A percentile compares a stretch with the other conserved stretches of the same genome.
Conservation (phyloP, 2,113 vertebrate species). For the Corythaeola cristata region DNA sequence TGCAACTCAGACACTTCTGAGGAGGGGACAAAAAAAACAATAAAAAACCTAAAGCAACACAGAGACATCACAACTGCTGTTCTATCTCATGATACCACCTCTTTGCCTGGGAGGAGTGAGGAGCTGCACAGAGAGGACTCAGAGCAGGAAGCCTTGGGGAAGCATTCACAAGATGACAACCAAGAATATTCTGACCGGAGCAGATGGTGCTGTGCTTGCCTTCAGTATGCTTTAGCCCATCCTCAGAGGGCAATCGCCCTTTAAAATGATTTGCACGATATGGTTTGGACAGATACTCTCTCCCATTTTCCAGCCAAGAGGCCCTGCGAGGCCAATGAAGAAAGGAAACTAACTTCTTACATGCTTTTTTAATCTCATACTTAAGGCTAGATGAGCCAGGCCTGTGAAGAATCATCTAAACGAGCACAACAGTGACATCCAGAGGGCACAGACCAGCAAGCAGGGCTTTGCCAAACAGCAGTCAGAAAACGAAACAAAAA, state of each 20-base stretch:
- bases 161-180: not conserved
- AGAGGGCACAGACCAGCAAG: slow-evolving; percentile 3
- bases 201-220: not conserved
- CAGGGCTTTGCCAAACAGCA: not conserved
- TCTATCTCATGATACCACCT: not conserved
- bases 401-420: not conserved
- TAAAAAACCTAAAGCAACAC: not conserved
- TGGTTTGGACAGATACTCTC: not conserved
- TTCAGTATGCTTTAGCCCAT: not conserved
- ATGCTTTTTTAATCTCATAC: not conserved
- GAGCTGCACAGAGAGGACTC: not conserved
- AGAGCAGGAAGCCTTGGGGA: not conserved
- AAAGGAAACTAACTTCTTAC: not conserved
- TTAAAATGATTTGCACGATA: not conserved
- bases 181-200: not conserved
- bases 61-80: accelerated
- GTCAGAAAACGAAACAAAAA: not conserved
- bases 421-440: slow-evolving; percentile 61
- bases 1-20: not conserved
- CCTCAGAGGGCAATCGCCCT: not conserved
- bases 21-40: not conserved
- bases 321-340: not conserved
- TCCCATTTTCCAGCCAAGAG: not conserved
- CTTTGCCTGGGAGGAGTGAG: not conserved
- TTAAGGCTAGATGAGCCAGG: not conserved